These are phyloP conservation scores for Drosophila suboccidentalis DNA, from an alignment of 2,888 invertebrate genomes.

Conservation along the genomic window DNA sequence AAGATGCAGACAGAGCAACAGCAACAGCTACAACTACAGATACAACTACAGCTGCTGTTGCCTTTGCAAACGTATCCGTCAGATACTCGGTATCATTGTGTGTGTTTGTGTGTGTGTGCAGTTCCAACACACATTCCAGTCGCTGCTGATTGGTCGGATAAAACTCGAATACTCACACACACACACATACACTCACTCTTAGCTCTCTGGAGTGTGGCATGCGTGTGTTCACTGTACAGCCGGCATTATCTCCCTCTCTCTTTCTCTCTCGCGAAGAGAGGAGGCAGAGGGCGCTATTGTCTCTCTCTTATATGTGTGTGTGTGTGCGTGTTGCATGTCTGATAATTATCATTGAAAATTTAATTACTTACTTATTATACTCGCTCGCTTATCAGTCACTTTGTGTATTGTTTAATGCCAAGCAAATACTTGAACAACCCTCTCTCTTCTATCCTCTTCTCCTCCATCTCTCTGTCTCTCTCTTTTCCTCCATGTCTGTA, in stretches of 20 bases:
- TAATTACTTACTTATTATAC: conserved; percentile 70
- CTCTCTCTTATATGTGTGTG: conserved; percentile 14
- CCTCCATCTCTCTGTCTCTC: background rate
- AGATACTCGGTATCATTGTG: conserved; percentile 38
- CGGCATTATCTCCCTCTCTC: conserved; percentile 34
- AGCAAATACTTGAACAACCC: conserved; percentile 8
- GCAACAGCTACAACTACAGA: conserved; percentile 21
- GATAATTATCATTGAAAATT: conserved; percentile 69
- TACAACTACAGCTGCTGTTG: background rate
- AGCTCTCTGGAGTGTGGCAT: conserved; percentile 38
- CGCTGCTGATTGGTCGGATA: conserved; percentile 74
- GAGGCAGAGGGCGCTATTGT: background rate
- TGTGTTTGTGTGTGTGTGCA: conserved; percentile 25
- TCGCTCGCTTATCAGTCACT: conserved; percentile 59
- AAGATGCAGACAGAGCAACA: conserved; percentile 34
- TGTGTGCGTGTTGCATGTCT: conserved; percentile 20
- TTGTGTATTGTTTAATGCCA: conserved; percentile 22
- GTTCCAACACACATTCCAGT: conserved; percentile 61
- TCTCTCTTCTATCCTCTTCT: background rate
- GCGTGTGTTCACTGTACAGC: conserved; percentile 21
- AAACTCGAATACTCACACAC: conserved; percentile 34
- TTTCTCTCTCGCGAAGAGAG: background rate
- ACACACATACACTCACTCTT: conserved; percentile 8
- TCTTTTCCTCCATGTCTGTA: background rate
- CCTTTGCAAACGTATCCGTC: conserved; percentile 54